Conservation (phyloP, 2,888 invertebrate genomes). For the Rhagophthalmus giganteus region DNA sequence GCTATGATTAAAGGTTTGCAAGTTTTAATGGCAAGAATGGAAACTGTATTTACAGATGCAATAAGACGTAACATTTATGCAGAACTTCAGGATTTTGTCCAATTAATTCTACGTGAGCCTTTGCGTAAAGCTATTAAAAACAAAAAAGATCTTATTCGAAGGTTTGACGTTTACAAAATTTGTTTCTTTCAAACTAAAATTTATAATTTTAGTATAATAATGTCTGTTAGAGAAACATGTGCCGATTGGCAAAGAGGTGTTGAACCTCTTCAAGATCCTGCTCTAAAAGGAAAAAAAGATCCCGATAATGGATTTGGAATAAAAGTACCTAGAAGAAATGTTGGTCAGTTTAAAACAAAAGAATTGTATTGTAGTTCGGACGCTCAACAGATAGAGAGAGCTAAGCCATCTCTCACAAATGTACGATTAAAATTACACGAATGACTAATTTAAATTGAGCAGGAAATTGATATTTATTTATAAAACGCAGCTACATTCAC, state of each 20-base stretch:
- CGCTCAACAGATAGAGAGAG: too few species aligned
- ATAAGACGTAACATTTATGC: conserved; percentile 91
- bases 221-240: conserved; percentile 95
- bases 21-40: conserved; percentile 95
- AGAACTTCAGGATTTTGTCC: conserved; percentile 96
- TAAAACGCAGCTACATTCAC: too few species aligned
- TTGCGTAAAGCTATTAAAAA: conserved; percentile 95
- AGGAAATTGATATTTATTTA: too few species aligned
- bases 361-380: conserved; percentile 7
- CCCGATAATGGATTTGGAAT: conserved; percentile 89
- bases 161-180: conserved; percentile 51
- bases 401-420: too few species aligned
- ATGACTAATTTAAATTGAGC: too few species aligned
- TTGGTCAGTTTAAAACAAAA: conserved; percentile 69
- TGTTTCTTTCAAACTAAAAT: background rate
- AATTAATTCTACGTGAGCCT: conserved; percentile 85
- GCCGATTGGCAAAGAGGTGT: conserved; percentile 94
- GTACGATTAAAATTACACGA: too few species aligned
- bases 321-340: conserved; percentile 89
- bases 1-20: conserved; percentile 99
- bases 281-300: conserved; percentile 90
- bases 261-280: conserved; percentile 90
- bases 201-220: conserved; percentile 78
- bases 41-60: conserved; percentile 92
- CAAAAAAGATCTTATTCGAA: conserved; percentile 92